phyloP scores from a whole-genome alignment of 2,888 invertebrate genomes.

The Chrysomela aeneicollis region DNA sequence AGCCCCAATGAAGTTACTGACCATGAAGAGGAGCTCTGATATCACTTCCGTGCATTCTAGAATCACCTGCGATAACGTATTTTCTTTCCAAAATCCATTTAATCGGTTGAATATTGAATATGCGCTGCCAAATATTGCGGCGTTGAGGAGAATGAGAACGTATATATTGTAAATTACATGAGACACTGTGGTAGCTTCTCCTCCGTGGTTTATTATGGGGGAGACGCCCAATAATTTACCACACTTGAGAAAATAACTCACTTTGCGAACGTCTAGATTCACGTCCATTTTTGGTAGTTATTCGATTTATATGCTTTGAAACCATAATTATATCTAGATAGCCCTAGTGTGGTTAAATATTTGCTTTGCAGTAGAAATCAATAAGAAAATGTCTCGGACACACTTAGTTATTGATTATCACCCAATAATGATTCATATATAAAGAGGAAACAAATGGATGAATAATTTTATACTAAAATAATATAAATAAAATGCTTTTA shows the following conservation, averaged over 20 bases:
- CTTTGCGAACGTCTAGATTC: neutral
- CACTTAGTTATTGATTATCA: too few relatives aligned
- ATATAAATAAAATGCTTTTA: too few relatives aligned
- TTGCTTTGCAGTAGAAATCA: too few relatives aligned
- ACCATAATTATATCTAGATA: too few relatives aligned
- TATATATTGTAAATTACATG: slow-evolving; percentile 1
- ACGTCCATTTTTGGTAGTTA: neutral
- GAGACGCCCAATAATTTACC: slow-evolving; percentile 9
- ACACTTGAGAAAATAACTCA: neutral
- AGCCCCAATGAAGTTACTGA: slow-evolving; percentile 25
- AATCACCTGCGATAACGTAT: slow-evolving; percentile 21
- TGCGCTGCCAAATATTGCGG: slow-evolving; percentile 23
- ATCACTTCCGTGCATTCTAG: slow-evolving; percentile 27
- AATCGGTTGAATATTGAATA: slow-evolving; percentile 26
- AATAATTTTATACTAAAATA: too few relatives aligned
- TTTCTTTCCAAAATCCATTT: slow-evolving; percentile 19
- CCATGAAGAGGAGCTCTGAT: slow-evolving; percentile 29
- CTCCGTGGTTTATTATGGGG: neutral
- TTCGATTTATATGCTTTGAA: too few relatives aligned
- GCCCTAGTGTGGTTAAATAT: too few relatives aligned
- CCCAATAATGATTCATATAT: too few relatives aligned
- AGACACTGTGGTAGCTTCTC: neutral
- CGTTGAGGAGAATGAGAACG: slow-evolving; percentile 6
- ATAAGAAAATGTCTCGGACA: too few relatives aligned
- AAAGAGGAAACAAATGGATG: too few relatives aligned